Evolutionary conservation across 2,888 invertebrate genomes (phyloP), one percentile per base, ranked within the genome.

Genomic region (Rapana venosa): DNA sequence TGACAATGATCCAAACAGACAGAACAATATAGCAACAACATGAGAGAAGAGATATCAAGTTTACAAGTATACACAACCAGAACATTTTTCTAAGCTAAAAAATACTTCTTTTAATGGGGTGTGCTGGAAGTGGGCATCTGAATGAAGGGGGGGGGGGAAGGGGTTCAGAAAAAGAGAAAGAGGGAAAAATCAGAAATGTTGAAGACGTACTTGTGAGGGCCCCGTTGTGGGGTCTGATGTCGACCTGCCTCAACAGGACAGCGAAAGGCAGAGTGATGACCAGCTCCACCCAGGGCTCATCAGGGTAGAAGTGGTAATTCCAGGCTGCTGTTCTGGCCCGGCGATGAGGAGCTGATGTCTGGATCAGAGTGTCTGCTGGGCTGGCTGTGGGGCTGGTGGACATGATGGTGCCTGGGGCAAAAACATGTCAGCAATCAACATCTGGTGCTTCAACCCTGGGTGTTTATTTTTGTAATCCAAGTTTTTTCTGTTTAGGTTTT

Each of bases 291-390:
- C 98, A 98, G 8, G 95, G 95, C 77, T 98, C 98, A 96, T 98
- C 98, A 61, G 98, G 98, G 96, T 98, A 98, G 97, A 98, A 99
- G 97, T 99, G 98, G 96, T 99, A 98, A 61, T 98, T 98, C 99
- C 99, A 99, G n/a, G 98, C 98, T 8, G 99, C 98, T 0, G 98
- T 98, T 91, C 98, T 97, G 36, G 98, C 98, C 79, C 99, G 97
- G 81, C 98, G 97, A 94, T 98, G 98, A 5, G 98, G 98, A 0
- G 98, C 97, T 0, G 97, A 97, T 88, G 98, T 97, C 95, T 98
- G 98, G 92, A 99, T 98, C 74, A 99, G 97, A 91, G 98, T 98
- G 96, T 98, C 98, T 0, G 98, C 98, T 0, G 98, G 97, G 95
- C 98, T 98, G 15, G 98, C 98, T 6, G 98, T 98, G 2, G 98